Conservation (phyloP, 2,113 vertebrate genomes). For the Cacatua alba region DNA sequence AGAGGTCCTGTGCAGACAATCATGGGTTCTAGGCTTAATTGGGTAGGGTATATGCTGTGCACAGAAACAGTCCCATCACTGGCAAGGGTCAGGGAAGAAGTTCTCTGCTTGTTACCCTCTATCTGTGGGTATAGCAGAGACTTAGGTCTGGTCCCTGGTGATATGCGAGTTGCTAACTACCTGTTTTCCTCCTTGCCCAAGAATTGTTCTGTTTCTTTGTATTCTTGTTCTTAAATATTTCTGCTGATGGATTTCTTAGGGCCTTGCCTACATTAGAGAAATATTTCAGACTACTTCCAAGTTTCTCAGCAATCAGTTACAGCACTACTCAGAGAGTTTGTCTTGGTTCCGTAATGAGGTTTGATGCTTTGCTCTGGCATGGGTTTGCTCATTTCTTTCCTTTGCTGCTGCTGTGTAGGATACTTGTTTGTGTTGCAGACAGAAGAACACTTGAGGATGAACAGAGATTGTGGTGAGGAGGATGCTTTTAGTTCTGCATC, state of each 20-base stretch:
- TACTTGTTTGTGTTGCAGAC: conserved; percentile 72
- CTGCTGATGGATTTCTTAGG: not conserved
- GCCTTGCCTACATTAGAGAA: not conserved
- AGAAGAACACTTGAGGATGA: conserved; percentile 53
- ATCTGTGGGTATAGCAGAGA: not conserved
- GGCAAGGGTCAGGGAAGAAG: not conserved
- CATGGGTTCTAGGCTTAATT: not conserved
- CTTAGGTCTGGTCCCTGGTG: not conserved
- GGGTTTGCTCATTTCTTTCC: not conserved
- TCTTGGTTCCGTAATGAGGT: not conserved
- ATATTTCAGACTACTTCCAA: not conserved
- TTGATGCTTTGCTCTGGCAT: not conserved
- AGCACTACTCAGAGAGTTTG: not conserved
- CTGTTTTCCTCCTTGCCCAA: not conserved
- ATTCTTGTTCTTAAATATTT: not conserved
- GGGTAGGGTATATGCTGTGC: rapidly evolving
- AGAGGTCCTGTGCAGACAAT: not conserved
- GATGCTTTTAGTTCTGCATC: conserved; percentile 56
- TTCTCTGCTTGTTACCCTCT: not conserved
- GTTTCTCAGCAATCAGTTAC: not conserved
- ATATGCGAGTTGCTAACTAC: not conserved
- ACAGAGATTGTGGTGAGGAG: conserved; percentile 61
- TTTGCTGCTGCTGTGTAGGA: conserved; percentile 9
- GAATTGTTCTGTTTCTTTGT: not conserved
- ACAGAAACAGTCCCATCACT: not conserved